phyloP scores from a whole-genome alignment of 2,113 vertebrate genomes.

The Ageneiosus marmoratus region DNA sequence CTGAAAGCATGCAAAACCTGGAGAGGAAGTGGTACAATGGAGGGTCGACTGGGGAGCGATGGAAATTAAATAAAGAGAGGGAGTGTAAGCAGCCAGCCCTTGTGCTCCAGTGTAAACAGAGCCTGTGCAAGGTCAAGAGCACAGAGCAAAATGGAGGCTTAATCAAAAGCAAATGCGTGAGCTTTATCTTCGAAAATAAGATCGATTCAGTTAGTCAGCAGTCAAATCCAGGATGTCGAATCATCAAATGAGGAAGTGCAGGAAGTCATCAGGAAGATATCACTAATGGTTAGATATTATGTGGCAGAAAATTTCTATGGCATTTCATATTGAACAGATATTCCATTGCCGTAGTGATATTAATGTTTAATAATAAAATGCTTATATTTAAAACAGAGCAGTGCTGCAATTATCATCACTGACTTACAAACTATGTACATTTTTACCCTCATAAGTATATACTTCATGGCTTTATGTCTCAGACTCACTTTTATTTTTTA shows the following conservation, averaged over 20 bases:
- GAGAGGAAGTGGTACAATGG: slow-evolving; percentile 22
- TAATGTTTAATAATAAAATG: not conserved
- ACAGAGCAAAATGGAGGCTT: slow-evolving; percentile 14
- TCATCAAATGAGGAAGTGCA: slow-evolving; percentile 7
- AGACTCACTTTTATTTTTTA: not conserved
- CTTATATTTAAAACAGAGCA: not conserved
- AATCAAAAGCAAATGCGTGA: slow-evolving; percentile 41
- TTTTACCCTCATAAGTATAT: not conserved
- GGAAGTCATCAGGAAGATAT: slow-evolving; percentile 26
- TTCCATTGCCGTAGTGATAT: not conserved
- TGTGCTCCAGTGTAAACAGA: slow-evolving; percentile 42
- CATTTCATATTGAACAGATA: not conserved
- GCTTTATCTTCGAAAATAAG: slow-evolving; percentile 21
- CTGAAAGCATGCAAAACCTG: slow-evolving; percentile 29
- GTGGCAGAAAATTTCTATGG: not conserved
- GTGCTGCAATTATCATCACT: not conserved
- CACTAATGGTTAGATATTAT: not conserved
- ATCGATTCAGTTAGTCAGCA: slow-evolving; percentile 5
- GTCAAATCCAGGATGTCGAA: slow-evolving; percentile 8
- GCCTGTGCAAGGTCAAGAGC: slow-evolving; percentile 35
- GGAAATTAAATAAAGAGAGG: slow-evolving; percentile 57
- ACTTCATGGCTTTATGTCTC: not conserved
- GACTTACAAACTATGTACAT: not conserved
- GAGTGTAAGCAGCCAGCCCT: slow-evolving; percentile 29
- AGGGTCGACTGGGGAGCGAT: slow-evolving; percentile 41